Evolutionary conservation across 1,140 invertebrate species (phyloP).

Genomic region (Drosophila seguyi): DNA sequence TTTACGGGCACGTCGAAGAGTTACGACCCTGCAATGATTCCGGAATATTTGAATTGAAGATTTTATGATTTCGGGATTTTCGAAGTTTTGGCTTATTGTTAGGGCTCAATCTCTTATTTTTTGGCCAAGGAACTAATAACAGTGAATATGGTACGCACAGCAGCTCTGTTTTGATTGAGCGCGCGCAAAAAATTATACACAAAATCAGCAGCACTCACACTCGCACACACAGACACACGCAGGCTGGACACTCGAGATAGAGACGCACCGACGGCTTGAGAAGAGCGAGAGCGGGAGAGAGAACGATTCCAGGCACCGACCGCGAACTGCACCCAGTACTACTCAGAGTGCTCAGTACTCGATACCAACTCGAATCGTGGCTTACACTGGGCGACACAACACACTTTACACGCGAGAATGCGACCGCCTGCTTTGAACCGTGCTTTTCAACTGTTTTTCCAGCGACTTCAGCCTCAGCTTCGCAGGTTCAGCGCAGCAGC

Average conservation of each 20-base stretch:
- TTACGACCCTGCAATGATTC: conserved; percentile 67
- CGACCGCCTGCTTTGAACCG: conserved; percentile 63
- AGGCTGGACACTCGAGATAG: conserved; percentile 32
- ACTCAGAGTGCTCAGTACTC: conserved; percentile 10
- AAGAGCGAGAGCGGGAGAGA: conserved; percentile 37
- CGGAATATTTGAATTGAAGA: conserved; percentile 53
- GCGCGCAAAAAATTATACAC: conserved; percentile 83
- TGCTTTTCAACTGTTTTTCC: conserved; percentile 64
- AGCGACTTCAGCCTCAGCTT: conserved; percentile 18
- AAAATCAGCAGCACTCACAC: conserved; percentile 63
- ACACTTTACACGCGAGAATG: conserved; percentile 28
- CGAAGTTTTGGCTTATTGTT: conserved; percentile 4
- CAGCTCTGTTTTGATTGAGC: conserved; percentile 77
- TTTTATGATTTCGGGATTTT: conserved; percentile 28
- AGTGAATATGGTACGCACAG: conserved; percentile 39
- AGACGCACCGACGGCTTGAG: conserved; percentile 49
- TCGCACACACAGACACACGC: conserved; percentile 33
- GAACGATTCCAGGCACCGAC: conserved; percentile 50
- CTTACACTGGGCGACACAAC: conserved; percentile 35
- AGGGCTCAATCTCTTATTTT: conserved; percentile 1
- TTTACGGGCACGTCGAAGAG: conserved; percentile 35
- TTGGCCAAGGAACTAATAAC: conserved; percentile 15
- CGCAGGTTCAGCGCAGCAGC: conserved; percentile 16
- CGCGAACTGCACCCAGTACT: conserved; percentile 31
- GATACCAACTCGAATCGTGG: conserved; percentile 41